Base-by-base conservation (phyloP, 2,888 invertebrate species). In the Rhopalosiphum nymphaeae region DNA sequence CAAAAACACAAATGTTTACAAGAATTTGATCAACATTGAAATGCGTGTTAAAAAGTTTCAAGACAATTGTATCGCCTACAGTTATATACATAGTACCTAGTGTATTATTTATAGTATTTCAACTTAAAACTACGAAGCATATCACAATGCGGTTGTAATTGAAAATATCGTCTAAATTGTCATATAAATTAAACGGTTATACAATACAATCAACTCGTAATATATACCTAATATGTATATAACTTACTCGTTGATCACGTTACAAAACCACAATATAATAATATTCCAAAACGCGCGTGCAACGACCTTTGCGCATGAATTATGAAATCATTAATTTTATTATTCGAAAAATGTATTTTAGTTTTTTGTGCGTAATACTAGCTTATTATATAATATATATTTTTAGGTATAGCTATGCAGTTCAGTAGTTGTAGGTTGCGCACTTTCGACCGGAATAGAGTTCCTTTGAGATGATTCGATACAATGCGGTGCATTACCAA, bases 51-150 rank as follows among this genome's bases (percentile, higher is more conserved):
- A 84, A 46, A 84, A 91, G 91, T 91, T 91, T 85, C 46, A 11
- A 67, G 36, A 90, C 90, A 90, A 90, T 90, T 90, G 67, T 90
- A 46, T 90, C 90, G 67, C 11, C 46, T 46, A 44, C 36, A 36
- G n/a, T 78, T 36, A 36, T 21, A 21, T 53, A 46, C 2, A 53
- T 16, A 67, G n/a, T n/a, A n/a, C 16, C 67, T 21, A 78, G 3
- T 3, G 61, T 67, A 46, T 46, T 89, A 5, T 89, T 29, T n/a
- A 16, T 67, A 67, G 2, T 67, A 36, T n/a, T 36, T 67, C 3
- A 16, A 78, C 16, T 78, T 36, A n/a, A 16, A n/a, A n/a, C 67
- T n/a, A n/a, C 16, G 16, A 78, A 7, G 3, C 36, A 78, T 2
- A 25, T 9, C 36, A 78, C 21, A 36, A 78, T 42, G 21, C 0